A percentile compares a stretch with the other conserved stretches of the same genome.
phyloP scores from a whole-genome alignment of 2,797 vertebrate genomes.

The Falco berigora region DNA sequence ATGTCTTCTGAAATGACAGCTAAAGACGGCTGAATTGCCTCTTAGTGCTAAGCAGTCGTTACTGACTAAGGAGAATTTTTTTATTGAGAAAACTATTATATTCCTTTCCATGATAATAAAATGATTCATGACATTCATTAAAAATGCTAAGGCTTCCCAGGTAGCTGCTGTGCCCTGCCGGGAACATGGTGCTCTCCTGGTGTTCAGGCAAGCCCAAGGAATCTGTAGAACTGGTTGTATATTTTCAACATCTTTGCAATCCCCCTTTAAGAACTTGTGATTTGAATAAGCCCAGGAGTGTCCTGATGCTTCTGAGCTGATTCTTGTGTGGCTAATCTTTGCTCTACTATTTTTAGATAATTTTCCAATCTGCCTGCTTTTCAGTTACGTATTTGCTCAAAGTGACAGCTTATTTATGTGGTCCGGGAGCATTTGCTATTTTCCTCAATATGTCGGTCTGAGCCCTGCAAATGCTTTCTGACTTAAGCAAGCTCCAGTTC shows the following conservation, averaged over 20 bases:
- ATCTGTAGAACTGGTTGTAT: neutral
- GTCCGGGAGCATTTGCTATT: neutral
- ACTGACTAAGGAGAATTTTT: slow-evolving; percentile 11
- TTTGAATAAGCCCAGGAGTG: slow-evolving; percentile 23
- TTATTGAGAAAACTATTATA: neutral
- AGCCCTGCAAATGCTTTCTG: neutral
- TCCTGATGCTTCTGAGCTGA: slow-evolving; percentile 35
- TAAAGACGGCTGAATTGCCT: neutral
- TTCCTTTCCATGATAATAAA: neutral
- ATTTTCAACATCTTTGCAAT: neutral
- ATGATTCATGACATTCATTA: neutral
- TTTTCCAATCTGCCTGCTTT: slow-evolving; percentile 34
- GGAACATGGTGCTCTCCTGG: neutral
- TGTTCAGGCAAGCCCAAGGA: neutral
- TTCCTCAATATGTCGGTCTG: neutral
- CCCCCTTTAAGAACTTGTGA: neutral
- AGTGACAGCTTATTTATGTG: neutral
- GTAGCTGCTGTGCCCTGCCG: neutral
- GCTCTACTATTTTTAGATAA: slow-evolving; percentile 41
- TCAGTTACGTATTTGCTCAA: neutral
- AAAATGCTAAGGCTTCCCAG: slow-evolving; percentile 25
- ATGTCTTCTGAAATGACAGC: slow-evolving; percentile 1
- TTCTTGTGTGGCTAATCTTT: slow-evolving; percentile 37
- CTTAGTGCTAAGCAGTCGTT: neutral
- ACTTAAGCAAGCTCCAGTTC: neutral